These are phyloP conservation scores for Petrocephalus microphthalmus DNA, from an alignment of 2,113 vertebrate genomes.

Conservation along the genomic window DNA sequence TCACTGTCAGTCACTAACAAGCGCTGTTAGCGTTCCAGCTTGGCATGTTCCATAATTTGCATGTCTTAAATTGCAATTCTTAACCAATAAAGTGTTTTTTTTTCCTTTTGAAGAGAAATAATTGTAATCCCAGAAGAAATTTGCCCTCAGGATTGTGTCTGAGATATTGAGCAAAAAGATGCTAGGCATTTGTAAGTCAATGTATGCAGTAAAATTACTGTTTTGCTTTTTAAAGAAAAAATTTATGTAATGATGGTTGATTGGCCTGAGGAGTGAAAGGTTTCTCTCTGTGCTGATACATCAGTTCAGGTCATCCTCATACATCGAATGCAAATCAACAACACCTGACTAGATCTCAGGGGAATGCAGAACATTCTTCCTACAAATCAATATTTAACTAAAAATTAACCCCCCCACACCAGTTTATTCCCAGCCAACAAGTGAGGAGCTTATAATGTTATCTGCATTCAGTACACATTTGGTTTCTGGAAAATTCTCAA, in stretches of 20 bases:
- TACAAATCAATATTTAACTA: not conserved
- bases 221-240: not conserved
- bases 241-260: not conserved
- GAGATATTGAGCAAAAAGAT: not conserved
- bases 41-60: constrained; percentile 12
- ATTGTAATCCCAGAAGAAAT: not conserved
- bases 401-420: not conserved
- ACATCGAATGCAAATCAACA: not conserved
- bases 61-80: constrained; percentile 10
- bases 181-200: not conserved
- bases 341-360: not conserved
- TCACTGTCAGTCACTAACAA: not conserved
- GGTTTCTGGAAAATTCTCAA: not conserved
- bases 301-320: not conserved
- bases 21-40: not conserved
- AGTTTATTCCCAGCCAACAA: not conserved
- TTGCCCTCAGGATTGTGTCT: not conserved
- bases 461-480: not conserved
- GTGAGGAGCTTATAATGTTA: not conserved
- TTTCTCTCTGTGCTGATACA: not conserved
- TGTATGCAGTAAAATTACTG: not conserved
- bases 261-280: not conserved
- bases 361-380: not conserved
- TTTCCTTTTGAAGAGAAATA: not conserved
- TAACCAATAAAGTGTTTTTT: constrained; percentile 6